These are phyloP conservation scores for Halictus rubicundus DNA, from an alignment of 1,140 invertebrate genomes.

Conservation along the genomic window DNA sequence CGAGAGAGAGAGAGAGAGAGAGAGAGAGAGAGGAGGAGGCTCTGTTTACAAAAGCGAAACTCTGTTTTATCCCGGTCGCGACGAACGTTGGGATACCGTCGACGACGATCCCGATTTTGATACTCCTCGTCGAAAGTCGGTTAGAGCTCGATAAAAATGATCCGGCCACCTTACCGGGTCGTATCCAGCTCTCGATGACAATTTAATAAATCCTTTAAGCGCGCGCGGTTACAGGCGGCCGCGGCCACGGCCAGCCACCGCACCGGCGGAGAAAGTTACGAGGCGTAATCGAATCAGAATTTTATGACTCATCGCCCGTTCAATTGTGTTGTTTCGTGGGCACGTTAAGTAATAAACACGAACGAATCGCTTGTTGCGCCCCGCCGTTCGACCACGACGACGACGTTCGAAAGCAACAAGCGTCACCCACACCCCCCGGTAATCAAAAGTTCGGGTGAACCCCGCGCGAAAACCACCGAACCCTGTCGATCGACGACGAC, in stretches of 20 bases:
- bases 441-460: not conserved
- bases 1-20: not conserved
- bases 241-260: not conserved
- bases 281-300: constrained; percentile 49
- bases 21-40: not conserved
- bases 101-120: constrained; percentile 29
- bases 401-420: not conserved
- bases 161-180: too few species aligned
- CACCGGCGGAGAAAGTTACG: constrained; percentile 32
- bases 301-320: constrained; percentile 47
- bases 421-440: not conserved
- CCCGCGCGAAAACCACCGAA: not conserved
- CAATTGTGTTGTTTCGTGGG: constrained; percentile 32
- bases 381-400: not conserved
- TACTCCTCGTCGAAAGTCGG: constrained; percentile 14
- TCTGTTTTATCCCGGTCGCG: not conserved
- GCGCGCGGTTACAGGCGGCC: constrained; percentile 9
- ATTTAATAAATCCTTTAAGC: constrained; percentile 46
- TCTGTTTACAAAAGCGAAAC: not conserved
- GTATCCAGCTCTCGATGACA: constrained; percentile 25
- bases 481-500: too few species aligned
- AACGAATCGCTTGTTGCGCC: constrained; percentile 10
- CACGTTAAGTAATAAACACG: constrained; percentile 42
- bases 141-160: not conserved
- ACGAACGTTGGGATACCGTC: not conserved